Evolutionary conservation across 2,888 invertebrate species (phyloP), one percentile per base, ranked within the genome.

Genomic region (Entomobrya multifasciata): DNA sequence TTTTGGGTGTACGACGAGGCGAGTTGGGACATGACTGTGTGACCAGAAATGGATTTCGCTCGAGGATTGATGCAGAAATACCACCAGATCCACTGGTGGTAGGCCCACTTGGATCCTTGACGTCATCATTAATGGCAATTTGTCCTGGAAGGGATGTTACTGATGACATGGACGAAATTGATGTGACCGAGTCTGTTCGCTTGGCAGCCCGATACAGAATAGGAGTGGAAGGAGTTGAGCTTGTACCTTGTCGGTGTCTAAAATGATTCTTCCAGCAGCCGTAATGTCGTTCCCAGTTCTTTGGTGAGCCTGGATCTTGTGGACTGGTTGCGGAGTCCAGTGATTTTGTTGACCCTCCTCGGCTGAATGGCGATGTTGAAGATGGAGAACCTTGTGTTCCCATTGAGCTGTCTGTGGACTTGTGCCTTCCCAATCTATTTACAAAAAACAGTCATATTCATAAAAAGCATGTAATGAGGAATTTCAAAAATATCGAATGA

Each of bases 211-310:
- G 86, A 79, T 90, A 91, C 8, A 90, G 88, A 10, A 91, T 89
- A 15, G 91, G 91, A 79, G 89, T 90, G 57, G 88, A 88, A 55
- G 90, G 90, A 80, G 86, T 89, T 60, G 90, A 90, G 74, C 85
- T 89, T 17, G 89, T 60, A 30, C 88, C 87, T 72, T 60, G 78
- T 72, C 87, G 85, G 52, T 89, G 86, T 76, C 87, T 82, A 62
- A 90, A 84, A 62, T 91, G 91, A 86, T 89, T 90, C 86, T 87
- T 89, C 91, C 91, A 91, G 70, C 91, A 91, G 10, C 91, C 91
- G 60, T 91, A 91, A 78, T 91, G 91, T 15, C 91, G 62, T 76
- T 91, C 90, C 90, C 90, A 91, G 62, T 77, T 88, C 36, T 67
- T 74, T 6, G 85, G 87, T 17, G 88, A 88, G 6, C 81, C 77